Conservation (phyloP, 1,140 invertebrate genomes). For the Archivesica marissinica region DNA sequence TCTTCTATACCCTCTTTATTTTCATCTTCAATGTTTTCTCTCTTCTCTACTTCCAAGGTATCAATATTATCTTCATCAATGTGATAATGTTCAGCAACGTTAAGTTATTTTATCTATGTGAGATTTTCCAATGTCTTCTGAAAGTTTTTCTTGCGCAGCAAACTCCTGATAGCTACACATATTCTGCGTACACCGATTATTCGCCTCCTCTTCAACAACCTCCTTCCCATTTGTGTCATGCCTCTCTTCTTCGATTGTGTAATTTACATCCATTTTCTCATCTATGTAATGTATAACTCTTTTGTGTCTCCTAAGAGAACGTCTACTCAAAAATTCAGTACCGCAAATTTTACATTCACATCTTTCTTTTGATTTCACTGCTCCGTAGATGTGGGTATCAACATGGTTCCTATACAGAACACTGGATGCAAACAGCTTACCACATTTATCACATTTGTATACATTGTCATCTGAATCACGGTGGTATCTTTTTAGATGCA, state of each 20-base stretch:
- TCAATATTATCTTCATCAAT: not conserved
- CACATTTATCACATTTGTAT: conserved; percentile 15
- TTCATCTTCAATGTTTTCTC: too few relatives aligned
- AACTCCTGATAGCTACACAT: too few relatives aligned
- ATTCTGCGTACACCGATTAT: too few relatives aligned
- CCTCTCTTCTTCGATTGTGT: not conserved
- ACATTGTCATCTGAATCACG: not conserved
- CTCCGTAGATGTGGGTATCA: not conserved
- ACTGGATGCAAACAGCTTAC: conserved; percentile 16
- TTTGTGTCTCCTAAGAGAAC: not conserved
- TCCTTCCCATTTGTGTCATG: not conserved
- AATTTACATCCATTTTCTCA: not conserved
- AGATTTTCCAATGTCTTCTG: too few relatives aligned
- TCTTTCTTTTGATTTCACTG: not conserved
- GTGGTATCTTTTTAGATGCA: conserved; percentile 1
- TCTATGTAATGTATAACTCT: not conserved
- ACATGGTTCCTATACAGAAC: conserved; percentile 20
- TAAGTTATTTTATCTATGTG: too few relatives aligned
- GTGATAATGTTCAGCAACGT: too few relatives aligned
- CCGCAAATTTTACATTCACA: conserved; percentile 15
- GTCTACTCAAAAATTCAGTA: not conserved
- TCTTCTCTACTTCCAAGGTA: too few relatives aligned
- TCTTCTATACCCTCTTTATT: too few relatives aligned
- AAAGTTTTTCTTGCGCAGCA: too few relatives aligned
- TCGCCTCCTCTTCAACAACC: too few relatives aligned